A percentile compares a stretch with the other conserved stretches of the same genome.
Evolutionary conservation across 2,113 vertebrate species (phyloP).

Genomic region (Lampris incognitus): DNA sequence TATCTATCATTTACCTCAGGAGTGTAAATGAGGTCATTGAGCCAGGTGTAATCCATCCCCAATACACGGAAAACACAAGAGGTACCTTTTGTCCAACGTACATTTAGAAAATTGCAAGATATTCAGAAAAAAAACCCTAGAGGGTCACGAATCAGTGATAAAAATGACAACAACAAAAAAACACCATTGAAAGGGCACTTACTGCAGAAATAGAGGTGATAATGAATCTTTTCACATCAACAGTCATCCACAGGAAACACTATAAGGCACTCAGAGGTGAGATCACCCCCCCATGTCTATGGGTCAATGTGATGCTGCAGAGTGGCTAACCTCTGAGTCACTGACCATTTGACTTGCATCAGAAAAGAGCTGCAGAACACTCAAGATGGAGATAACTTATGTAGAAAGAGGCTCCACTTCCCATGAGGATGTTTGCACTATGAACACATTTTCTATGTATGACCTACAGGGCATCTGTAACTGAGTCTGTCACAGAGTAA

Average conservation of each 20-base stretch:
- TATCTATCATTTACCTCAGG: background rate
- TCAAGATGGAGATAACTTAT: background rate
- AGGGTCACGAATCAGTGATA: too few species aligned
- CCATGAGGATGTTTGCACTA: background rate
- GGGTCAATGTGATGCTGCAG: constrained; percentile 18
- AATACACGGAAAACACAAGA: too few species aligned
- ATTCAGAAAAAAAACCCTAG: too few species aligned
- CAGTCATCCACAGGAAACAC: constrained; percentile 58
- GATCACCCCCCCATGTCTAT: constrained; percentile 30
- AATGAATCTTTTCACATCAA: constrained; percentile 36
- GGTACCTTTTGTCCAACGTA: too few species aligned
- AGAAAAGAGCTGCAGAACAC: background rate
- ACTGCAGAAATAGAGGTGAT: constrained; percentile 22
- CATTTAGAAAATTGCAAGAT: too few species aligned
- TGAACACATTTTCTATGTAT: background rate
- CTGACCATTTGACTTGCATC: background rate
- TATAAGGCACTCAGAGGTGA: constrained; percentile 53
- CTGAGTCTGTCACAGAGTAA: background rate
- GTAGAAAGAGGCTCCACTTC: constrained; percentile 6
- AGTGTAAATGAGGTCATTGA: background rate
- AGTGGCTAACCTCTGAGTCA: constrained; percentile 3
- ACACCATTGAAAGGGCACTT: background rate
- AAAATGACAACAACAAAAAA: background rate
- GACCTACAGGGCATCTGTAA: background rate
- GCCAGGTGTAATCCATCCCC: too few species aligned